A percentile compares a stretch with the other conserved stretches of the same genome.
Conservation (phyloP, 2,888 invertebrate genomes). For the Catocala nupta region DNA sequence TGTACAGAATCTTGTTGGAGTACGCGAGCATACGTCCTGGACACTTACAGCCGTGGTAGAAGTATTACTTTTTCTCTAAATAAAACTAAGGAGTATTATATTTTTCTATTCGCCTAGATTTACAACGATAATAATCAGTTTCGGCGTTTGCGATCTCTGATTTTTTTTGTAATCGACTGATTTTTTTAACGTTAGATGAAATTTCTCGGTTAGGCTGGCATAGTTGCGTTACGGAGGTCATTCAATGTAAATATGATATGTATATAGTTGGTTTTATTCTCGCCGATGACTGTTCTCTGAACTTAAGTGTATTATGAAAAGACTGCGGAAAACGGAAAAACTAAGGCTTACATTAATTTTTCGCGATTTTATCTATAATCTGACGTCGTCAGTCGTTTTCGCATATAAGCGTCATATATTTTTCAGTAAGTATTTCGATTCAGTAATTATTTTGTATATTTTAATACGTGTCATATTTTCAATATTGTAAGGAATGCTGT, state of each 20-base stretch:
- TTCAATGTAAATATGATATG: slow-evolving; percentile 62
- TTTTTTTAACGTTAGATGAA: slow-evolving; percentile 58
- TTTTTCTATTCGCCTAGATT: slow-evolving; percentile 65
- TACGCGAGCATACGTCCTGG: slow-evolving; percentile 47
- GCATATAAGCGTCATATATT: not conserved
- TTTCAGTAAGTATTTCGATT: not conserved
- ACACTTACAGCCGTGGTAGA: slow-evolving; percentile 47
- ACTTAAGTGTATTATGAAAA: slow-evolving; percentile 49
- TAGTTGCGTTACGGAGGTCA: slow-evolving; percentile 51
- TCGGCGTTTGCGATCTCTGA: slow-evolving; percentile 63
- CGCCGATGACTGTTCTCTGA: slow-evolving; percentile 37
- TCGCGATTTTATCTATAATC: slow-evolving; percentile 34
- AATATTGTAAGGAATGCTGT: not conserved
- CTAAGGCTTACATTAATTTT: slow-evolving; percentile 25
- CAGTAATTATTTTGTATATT: slow-evolving; percentile 7
- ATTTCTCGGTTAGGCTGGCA: slow-evolving; percentile 43
- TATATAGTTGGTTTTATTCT: slow-evolving; percentile 57
- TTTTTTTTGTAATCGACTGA: slow-evolving; percentile 72
- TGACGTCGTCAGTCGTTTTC: not conserved
- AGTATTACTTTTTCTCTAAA: slow-evolving; percentile 58
- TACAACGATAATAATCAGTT: slow-evolving; percentile 63
- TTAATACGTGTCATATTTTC: not conserved
- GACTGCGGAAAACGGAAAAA: slow-evolving; percentile 50
- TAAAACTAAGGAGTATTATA: slow-evolving; percentile 60
- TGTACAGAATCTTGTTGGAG: slow-evolving; percentile 1